These are phyloP conservation scores for Pseudanteris insignis DNA, from an alignment of 2,888 invertebrate genomes.

Conservation along the genomic window DNA sequence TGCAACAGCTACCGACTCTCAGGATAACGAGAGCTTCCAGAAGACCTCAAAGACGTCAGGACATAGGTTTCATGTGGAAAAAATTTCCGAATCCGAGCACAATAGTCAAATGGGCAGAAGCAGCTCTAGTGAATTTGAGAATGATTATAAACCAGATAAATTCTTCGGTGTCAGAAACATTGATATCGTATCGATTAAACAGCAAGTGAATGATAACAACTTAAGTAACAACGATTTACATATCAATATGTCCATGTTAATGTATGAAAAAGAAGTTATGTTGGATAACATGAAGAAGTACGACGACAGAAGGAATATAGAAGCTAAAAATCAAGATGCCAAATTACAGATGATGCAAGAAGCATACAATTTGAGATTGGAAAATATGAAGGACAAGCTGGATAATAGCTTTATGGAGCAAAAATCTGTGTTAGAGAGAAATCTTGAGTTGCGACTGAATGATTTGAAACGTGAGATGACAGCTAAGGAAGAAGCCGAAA, in stretches of 20 bases:
- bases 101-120: constrained; percentile 54
- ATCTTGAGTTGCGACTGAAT: constrained; percentile 65
- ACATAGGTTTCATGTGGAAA: constrained; percentile 59
- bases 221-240: constrained; percentile 44
- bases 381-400: constrained; percentile 61
- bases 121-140: constrained; percentile 48
- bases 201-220: constrained; percentile 52
- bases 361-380: constrained; percentile 69
- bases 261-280: constrained; percentile 52
- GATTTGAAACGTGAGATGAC: constrained; percentile 68
- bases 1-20: constrained; percentile 2
- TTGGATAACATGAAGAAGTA: constrained; percentile 51
- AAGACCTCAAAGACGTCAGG: constrained; percentile 54
- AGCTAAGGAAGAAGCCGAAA: constrained; percentile 61
- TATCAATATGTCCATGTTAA: constrained; percentile 51
- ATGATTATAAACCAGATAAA: constrained; percentile 48
- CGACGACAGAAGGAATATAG: constrained; percentile 29
- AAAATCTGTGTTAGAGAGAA: constrained; percentile 66
- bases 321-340: constrained; percentile 31
- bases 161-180: constrained; percentile 59
- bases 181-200: constrained; percentile 56
- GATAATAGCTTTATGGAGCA: constrained; percentile 66
- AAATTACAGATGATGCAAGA: constrained; percentile 70
- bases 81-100: constrained; percentile 61
- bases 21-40: constrained; percentile 5